Conservation (phyloP, 1,140 invertebrate genomes). For the Parapsyche elsis region DNA sequence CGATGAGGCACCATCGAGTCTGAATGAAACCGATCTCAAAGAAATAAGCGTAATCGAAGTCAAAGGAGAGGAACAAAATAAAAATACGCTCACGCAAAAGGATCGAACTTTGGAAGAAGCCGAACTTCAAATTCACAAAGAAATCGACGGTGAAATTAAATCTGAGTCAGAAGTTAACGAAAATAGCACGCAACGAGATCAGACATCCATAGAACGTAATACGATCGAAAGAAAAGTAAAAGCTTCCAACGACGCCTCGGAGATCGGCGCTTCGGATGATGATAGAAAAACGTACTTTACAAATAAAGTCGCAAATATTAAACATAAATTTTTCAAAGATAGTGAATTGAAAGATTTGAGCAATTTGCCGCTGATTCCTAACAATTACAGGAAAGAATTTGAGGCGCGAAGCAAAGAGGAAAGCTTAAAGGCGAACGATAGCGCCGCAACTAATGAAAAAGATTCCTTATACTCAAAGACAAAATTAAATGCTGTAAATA, state of each 20-base stretch:
- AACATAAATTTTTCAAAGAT: slow-evolving; percentile 15
- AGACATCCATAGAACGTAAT: not conserved
- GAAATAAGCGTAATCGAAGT: slow-evolving; percentile 48
- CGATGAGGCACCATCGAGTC: not conserved
- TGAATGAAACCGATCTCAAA: slow-evolving; percentile 14
- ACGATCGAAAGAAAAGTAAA: slow-evolving; percentile 36
- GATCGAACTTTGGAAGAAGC: slow-evolving; percentile 35
- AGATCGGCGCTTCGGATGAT: not conserved
- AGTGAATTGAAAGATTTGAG: slow-evolving; percentile 50
- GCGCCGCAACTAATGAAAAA: slow-evolving; percentile 11
- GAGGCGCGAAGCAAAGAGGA: slow-evolving; percentile 2
- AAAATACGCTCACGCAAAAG: slow-evolving; percentile 47
- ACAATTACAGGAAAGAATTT: slow-evolving; percentile 38
- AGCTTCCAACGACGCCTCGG: not conserved
- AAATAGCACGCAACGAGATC: not conserved
- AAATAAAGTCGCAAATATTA: slow-evolving; percentile 6
- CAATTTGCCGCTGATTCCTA: slow-evolving; percentile 42
- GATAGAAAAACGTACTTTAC: slow-evolving; percentile 25
- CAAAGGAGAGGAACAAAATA: slow-evolving; percentile 29
- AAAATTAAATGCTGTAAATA: slow-evolving; percentile 53
- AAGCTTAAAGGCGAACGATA: slow-evolving; percentile 13
- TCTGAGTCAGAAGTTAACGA: not conserved
- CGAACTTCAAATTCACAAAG: slow-evolving; percentile 43
- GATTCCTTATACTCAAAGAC: slow-evolving; percentile 18
- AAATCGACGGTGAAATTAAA: slow-evolving; percentile 20